Percentiles rank a stretch among this genome's conserved stretches.
Conservation (phyloP, 2,113 vertebrate genomes). For the Dolichallabes microphthalmus region DNA sequence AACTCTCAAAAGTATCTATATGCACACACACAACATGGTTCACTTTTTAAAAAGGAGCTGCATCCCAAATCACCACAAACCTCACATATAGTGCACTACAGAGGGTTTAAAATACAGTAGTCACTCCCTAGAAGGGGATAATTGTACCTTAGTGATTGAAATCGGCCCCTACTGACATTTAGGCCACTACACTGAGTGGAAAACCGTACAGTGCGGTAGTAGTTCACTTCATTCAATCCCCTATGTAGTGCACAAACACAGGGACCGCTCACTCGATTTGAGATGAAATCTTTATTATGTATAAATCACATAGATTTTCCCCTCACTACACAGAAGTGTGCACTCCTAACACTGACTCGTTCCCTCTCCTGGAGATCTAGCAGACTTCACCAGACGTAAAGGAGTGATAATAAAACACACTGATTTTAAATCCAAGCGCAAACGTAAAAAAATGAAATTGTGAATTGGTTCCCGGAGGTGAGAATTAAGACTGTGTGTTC, state of each 20-base stretch:
- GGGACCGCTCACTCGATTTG: not conserved
- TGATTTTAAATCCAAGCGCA: not conserved
- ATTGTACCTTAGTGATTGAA: not conserved
- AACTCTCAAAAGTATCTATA: no score
- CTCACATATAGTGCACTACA: not conserved
- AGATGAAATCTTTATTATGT: not conserved
- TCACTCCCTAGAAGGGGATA: not conserved
- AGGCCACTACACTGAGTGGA: not conserved
- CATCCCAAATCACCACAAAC: not conserved
- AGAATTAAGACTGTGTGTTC: not conserved
- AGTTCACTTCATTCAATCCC: not conserved
- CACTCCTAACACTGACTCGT: not conserved
- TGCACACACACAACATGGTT: not conserved
- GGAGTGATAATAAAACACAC: not conserved
- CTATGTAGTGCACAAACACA: not conserved
- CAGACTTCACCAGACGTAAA: not conserved
- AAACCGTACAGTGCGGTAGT: not conserved
- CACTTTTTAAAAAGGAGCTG: not conserved
- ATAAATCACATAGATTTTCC: not conserved
- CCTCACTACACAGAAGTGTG: not conserved
- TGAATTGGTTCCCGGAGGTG: not conserved
- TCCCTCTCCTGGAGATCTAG: not conserved
- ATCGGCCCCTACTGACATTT: not conserved
- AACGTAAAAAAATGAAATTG: not conserved
- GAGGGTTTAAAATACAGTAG: not conserved